Percentiles rank a stretch among this genome's conserved stretches.
Conservation (phyloP, 2,113 vertebrate species). For the Oreochromis spilurus region DNA sequence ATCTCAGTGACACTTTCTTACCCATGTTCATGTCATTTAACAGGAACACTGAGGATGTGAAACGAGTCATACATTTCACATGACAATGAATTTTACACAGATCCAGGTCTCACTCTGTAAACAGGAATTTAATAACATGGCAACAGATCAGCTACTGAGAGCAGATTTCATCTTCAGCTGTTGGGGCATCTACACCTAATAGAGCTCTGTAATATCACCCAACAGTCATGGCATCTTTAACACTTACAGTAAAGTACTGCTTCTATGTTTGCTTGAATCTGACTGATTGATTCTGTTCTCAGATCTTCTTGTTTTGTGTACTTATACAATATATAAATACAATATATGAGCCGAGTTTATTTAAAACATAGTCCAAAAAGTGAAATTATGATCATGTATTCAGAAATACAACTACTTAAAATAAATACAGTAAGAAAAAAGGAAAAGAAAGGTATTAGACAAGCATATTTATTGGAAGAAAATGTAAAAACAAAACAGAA, state of each 20-base stretch:
- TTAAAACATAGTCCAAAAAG: background rate
- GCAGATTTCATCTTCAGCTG: background rate
- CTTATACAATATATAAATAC: background rate
- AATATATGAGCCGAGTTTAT: background rate
- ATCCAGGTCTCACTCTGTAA: background rate
- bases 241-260: background rate
- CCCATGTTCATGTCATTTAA: slow-evolving; percentile 5
- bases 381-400: background rate
- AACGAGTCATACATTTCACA: slow-evolving; percentile 4
- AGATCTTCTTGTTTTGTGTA: background rate
- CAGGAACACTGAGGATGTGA: slow-evolving; percentile 15
- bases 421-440: background rate
- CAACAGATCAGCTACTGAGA: background rate
- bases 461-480: background rate
- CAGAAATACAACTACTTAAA: background rate
- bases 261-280: background rate
- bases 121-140: background rate
- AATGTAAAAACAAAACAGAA: background rate
- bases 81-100: background rate
- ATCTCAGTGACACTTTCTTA: slow-evolving; percentile 18
- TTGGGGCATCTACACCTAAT: background rate
- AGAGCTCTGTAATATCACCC: background rate
- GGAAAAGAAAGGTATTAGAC: background rate
- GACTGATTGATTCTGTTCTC: background rate
- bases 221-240: background rate